Base-by-base conservation (phyloP, 2,888 invertebrate species). In the Danaus chrysippus region DNA sequence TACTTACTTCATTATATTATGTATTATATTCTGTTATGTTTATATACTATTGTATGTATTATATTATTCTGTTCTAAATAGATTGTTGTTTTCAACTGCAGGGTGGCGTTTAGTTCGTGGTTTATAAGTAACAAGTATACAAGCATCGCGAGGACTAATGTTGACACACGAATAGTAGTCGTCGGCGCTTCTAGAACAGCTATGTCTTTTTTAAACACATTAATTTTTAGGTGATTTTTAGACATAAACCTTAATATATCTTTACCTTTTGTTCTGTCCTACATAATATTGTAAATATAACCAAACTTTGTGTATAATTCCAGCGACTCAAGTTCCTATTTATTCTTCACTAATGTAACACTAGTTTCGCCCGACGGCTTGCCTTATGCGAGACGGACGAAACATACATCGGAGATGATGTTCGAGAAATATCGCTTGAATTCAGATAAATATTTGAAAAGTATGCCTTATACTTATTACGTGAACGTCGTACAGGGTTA, bases 271-370 rank as follows among this genome's bases (percentile, higher is more conserved):
- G 11, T 54, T 43, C 1, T 61, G 11, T n/a, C 11, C 49, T 60
- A 12, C 15, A 3, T 17, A 17, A 9, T 46, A 5, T 13, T 3
- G 46, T 46, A 9, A 13, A 6, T 12, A 15, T 13, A 13, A 8
- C n/a, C 0, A 46, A 13, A 46, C 15, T 9, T 13, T 13, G 15
- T 1, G 0, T 9, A 15, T n/a, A 17, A 15, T 80, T 79, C 8
- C 74, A 92, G 92, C 11, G 82, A 84, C 49, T 73, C 83, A 0
- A 79, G 83, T 0, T 78, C 88, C 1, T 86, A 93, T 72, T 74
- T 93, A 15, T 91, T 89, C 1, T 95, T 95, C 75, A 93, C 93
- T 54, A 94, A 94, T 72, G 82, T 96, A n/a, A 94, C 94, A 0
- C 71, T 96, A 12, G 86, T 96, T 42, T 94, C 94, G 0, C 91